Conservation (phyloP, 2,888 invertebrate genomes). For the Lamproptera curius region DNA sequence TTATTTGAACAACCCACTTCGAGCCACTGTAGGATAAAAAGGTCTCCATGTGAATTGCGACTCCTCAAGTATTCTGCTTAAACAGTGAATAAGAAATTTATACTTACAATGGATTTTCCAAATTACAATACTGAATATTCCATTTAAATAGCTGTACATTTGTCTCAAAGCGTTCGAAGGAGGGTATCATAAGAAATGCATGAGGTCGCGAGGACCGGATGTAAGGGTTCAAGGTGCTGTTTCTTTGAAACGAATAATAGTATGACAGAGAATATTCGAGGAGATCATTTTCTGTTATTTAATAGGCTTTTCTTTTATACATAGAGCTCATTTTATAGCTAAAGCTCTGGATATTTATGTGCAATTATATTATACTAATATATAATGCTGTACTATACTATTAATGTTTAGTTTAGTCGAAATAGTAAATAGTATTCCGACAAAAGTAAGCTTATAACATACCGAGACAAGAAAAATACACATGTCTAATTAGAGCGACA, state of each 20-base stretch:
- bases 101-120: constrained; percentile 56
- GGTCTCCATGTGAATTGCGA: constrained; percentile 34
- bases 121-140: constrained; percentile 67
- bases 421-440: no score
- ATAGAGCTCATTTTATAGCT: no score
- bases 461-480: no score
- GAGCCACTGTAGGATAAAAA: constrained; percentile 30
- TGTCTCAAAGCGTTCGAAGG: constrained; percentile 61
- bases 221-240: constrained; percentile 41
- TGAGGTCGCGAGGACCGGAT: constrained; percentile 47
- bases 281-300: constrained; percentile 22
- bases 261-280: constrained; percentile 33
- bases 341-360: no score
- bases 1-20: constrained; percentile 32
- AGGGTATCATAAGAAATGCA: constrained; percentile 62
- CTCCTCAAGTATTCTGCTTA: constrained; percentile 51
- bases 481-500: no score
- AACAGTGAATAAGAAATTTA: constrained; percentile 63
- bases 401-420: no score
- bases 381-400: no score
- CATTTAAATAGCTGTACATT: constrained; percentile 66
- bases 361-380: no score
- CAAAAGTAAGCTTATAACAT: no score
- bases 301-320: no score
- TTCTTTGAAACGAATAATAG: constrained; percentile 37